Evolutionary conservation across 1,140 invertebrate species (phyloP).

Genomic region (Scaptomyza pallida): DNA sequence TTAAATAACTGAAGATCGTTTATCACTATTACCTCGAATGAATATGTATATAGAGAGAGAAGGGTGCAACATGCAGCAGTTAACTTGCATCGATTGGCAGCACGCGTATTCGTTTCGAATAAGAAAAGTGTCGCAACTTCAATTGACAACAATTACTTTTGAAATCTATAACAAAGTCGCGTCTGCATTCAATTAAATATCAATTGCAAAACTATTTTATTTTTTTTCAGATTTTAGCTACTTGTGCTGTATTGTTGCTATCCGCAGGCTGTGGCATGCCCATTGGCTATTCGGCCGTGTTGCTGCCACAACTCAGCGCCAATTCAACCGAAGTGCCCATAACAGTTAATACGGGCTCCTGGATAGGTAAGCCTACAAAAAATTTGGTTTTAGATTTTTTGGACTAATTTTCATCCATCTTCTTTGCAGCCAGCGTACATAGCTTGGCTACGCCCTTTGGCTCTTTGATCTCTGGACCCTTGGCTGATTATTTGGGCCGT

Average conservation of each 20-base stretch:
- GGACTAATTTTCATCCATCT: no score
- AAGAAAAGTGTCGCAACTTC: constrained; percentile 53
- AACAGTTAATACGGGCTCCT: constrained; percentile 87
- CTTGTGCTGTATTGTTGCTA: constrained; percentile 87
- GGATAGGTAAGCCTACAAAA: constrained; percentile 86
- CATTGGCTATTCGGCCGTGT: constrained; percentile 88
- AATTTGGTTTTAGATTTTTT: no score
- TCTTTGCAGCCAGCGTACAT: constrained; percentile 87
- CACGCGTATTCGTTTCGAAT: constrained; percentile 8
- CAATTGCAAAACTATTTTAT: constrained; percentile 6
- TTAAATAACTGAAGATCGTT: constrained; percentile 46
- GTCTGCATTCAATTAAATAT: constrained; percentile 24
- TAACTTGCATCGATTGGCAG: constrained; percentile 15
- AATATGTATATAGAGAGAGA: constrained; percentile 9
- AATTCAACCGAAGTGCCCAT: constrained; percentile 84
- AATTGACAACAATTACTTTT: constrained; percentile 60
- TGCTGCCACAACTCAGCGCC: constrained; percentile 87
- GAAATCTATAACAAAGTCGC: constrained; percentile 5
- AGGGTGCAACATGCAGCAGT: constrained; percentile 23
- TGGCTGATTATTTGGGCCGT: constrained; percentile 88
- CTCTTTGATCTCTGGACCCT: constrained; percentile 86
- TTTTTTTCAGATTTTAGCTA: constrained; percentile 86
- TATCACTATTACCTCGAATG: constrained; percentile 48
- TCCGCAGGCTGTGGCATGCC: constrained; percentile 89
- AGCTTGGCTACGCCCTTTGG: constrained; percentile 88